Percentiles rank a stretch among this genome's conserved stretches.
These are phyloP conservation scores for Megastigmus dorsalis DNA, from an alignment of 2,888 invertebrate species.

Conservation along the genomic window DNA sequence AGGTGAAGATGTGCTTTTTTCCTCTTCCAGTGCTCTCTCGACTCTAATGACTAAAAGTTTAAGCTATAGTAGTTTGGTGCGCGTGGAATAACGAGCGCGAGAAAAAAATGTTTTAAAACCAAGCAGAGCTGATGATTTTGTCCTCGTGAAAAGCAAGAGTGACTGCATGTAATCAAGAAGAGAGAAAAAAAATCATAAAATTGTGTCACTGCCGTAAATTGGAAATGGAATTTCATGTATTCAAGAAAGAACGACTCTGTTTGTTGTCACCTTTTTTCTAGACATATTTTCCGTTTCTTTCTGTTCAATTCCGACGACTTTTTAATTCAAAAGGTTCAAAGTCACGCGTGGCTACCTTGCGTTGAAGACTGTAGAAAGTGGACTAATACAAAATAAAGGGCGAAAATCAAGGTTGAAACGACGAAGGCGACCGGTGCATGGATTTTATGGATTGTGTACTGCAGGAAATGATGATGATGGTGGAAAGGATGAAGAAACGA, in stretches of 20 bases:
- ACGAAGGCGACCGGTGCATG: conserved; percentile 36
- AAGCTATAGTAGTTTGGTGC: conserved; percentile 2
- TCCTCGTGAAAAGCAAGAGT: too few relatives aligned
- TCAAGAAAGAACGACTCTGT: neutral
- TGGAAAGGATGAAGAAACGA: conserved; percentile 40
- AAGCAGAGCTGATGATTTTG: neutral
- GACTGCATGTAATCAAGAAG: neutral
- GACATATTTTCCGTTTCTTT: neutral
- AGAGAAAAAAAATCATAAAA: conserved; percentile 23
- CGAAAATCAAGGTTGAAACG: neutral
- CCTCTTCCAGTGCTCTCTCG: conserved; percentile 18
- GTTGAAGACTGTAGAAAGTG: conserved; percentile 10
- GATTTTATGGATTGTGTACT: conserved; percentile 6
- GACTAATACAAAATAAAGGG: neutral
- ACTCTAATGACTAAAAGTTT: neutral
- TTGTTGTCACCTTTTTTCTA: neutral
- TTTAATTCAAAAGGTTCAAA: conserved; percentile 17
- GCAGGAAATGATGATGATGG: neutral
- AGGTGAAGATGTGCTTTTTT: conserved; percentile 3
- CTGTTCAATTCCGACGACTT: neutral
- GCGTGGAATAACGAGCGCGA: neutral
- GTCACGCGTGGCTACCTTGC: neutral
- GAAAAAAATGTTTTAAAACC: conserved; percentile 19
- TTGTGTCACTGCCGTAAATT: conserved; percentile 32
- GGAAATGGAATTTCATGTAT: conserved; percentile 4